Base-by-base conservation (phyloP, 2,888 invertebrate species). In the Epistrophe eligans region DNA sequence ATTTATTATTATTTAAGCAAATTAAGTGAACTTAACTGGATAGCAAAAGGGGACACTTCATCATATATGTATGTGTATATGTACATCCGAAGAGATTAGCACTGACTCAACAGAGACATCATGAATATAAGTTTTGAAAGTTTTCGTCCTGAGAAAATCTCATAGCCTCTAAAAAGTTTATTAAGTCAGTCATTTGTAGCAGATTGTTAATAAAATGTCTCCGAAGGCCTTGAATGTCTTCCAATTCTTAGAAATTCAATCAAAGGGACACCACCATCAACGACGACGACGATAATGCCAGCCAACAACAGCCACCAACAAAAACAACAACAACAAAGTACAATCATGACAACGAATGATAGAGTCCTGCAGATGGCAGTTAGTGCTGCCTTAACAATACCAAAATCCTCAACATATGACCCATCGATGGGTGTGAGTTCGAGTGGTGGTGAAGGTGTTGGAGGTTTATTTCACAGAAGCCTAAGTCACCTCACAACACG, bases 271-370 rank as follows among this genome's bases (percentile, higher is more conserved):
- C 67, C 5, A 38, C 5, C 19, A 55, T 1, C 70, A 79, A 17
- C 28, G 62, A 48, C 19, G 24, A 40, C 70, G 4, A 67, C 52
- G 32, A 77, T 72, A 73, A 82, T 74, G 77, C 52, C 74, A 45
- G 55, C 10, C 50, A 48, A 35, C 35, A 35, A 9, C 17, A 52
- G 13, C 9, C 50, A 74, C 55, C 64, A 64, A 45, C 35, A 74
- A 58, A 35, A 58, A 58, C 19, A 43, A 58, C 15, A 55, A 57
- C 32, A 35, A 50, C 19, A 60, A 24, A 62, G 50, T 28, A 72
- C 50, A 38, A 70, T 43, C 17, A 81, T 62, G 73, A 74, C 83
- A 79, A 74, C 74, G 79, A 84, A 79, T 38, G 40, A 50, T 4
- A 48, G 66, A 28, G 48, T 45, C 32, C 55, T 85, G 24, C 77